Base-by-base conservation (phyloP, 2,113 vertebrate genomes). In the Xyrauchen texanus region DNA sequence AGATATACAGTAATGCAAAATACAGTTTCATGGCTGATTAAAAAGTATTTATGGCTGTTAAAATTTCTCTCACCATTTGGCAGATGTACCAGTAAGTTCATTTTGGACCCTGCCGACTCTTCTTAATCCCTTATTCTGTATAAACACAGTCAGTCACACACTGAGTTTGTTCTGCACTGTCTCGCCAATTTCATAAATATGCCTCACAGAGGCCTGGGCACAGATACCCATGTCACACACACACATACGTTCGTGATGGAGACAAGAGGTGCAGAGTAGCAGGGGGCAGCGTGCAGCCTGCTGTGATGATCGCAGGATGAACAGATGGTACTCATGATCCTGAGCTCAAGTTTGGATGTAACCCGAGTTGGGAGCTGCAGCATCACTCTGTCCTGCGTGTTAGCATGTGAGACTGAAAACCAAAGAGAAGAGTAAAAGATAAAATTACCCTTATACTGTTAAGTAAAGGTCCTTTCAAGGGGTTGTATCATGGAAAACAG, bases 141-240 rank as follows among this genome's bases (percentile, higher is more conserved):
- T 83, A 84, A 82, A 83, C 61, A 58, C 21, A 34, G 21, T 34
- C 21, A 34, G 21, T 34, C 68, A 74, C 68, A 68, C 71, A 49
- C 46, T 49, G 42, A 58, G 34, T 66, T 55, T 68, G 60, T 72
- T 74, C 47, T 57, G 65, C 45, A 51, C 16, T 2, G 6, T 52
- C 68, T 64, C 51, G 5, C 11, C 6, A 11, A 21, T 9, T 62
- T 51, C 58, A 62, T 58, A 84, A 81, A 85, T 34, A 34, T 34
- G 21, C 55, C 15, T 21, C 21, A 8, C 16, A 63, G 61, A 63
- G 3, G 0, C 8, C 11, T 34, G 16, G 80, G 85, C 82, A 86
- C 81, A 85, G 83, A 85, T 88, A 83, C 86, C 84, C 75, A 69
- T 53, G 77, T 80, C 73, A 78, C 71, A 44, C 51, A 47, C 7